Evolutionary conservation across 2,888 invertebrate species (phyloP), one percentile per base, ranked within the genome.

Genomic region (Cybosia mesomella): DNA sequence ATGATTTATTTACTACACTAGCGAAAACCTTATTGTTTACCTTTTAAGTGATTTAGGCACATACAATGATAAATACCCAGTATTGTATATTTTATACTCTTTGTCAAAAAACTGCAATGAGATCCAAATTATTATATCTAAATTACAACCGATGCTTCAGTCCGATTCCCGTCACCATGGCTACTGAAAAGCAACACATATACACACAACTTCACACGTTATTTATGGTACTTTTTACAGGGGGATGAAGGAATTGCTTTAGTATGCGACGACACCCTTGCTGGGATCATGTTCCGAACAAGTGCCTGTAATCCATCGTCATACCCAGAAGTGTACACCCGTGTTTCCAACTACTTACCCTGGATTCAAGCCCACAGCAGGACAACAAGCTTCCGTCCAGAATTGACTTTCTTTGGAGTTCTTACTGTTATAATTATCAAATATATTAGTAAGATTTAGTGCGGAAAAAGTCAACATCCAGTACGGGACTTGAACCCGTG

Each of bases 271-370:
- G 84, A 85, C 11, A 82, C 81, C 10, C 76, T 90, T 15, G 85
- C 89, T 0, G 91, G 91, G 1, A 70, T 91, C 8, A 73, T 90
- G 0, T 83, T 87, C 43, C 24, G 80, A 3, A 82, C 78, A 0
- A 85, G 85, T 66, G 55, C 62, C 1, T 90, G 90, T 68, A 10
- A 43, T 0, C 10, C 60, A 2, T 76, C 80, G 0, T 73, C 85
- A 0, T 81, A 63, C 53, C 91, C 91, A 18, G 91, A 91, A 71
- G 68, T 91, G 1, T 91, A 90, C 73, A 86, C 88, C 2, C 82
- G 88, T 43, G 84, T 90, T 0, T 83, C 87, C 2, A 86, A 88
- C 79, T 90, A 90, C 66, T 85, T 87, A 0, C 71, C 75, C 0
- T 91, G 89, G 90, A 85, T 91, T n/a, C 75, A 81, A 49, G 77